Base-by-base conservation (phyloP, 1,140 invertebrate species). In the Pygmarrhopalites habei region DNA sequence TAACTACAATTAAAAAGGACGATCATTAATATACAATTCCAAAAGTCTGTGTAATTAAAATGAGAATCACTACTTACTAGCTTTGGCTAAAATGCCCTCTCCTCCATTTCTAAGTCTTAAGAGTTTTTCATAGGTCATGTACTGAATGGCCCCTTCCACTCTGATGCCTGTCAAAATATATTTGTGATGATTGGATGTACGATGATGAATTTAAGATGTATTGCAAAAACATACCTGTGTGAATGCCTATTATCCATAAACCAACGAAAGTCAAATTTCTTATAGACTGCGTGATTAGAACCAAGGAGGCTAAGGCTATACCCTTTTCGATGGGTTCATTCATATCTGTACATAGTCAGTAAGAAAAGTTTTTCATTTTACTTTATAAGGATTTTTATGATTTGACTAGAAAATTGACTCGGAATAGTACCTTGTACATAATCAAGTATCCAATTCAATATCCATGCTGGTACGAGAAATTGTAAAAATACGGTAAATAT, bases 51-150 rank as follows among this genome's bases (percentile, higher is more conserved):
- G n/a, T n/a, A n/a, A n/a, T n/a, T n/a, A n/a, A n/a, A n/a, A n/a
- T n/a, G n/a, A n/a, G n/a, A n/a, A n/a, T n/a, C n/a, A n/a, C n/a
- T n/a, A n/a, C n/a, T n/a, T n/a, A n/a, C n/a, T n/a, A n/a, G 70
- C 65, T 69, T 73, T 67, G 23, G 66, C 62, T 19, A 73, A 61
- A 30, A 66, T 58, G 58, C 56, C 63, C 17, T 72, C 72, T n/a
- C 71, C 67, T 0, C 66, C 69, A 41, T 56, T 69, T 39, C 66
- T 23, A 15, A 73, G 47, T 19, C 59, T 29, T n/a, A 73, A 41
- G 26, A 73, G 64, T 49, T 73, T 73, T 28, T 69, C 62, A 64
- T 72, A 73, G 1, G 70, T 65, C 41, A 73, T 49, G 47, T 65
- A 67, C 53, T 72, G 72, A 46, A 72, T 47, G 3, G 72, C 72